These are phyloP conservation scores for Acropora tenuis DNA, from an alignment of 64 coral and sea anemone genomes.

Conservation along the genomic window DNA sequence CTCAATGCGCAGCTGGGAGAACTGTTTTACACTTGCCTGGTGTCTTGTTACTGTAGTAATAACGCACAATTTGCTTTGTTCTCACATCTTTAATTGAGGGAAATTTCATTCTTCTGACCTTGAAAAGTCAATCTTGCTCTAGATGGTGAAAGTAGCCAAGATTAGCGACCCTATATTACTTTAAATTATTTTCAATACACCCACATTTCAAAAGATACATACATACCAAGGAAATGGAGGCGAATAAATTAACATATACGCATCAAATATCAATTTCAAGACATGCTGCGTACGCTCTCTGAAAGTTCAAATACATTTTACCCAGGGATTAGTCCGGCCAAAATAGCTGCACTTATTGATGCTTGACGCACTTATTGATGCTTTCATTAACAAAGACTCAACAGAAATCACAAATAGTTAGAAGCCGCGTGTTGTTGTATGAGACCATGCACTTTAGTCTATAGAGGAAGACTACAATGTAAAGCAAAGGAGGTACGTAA, in stretches of 20 bases:
- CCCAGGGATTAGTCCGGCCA: too few species aligned
- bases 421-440: too few species aligned
- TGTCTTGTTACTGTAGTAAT: conserved; percentile 2
- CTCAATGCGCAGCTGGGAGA: background rate
- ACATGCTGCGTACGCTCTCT: background rate
- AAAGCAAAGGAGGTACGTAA: too few species aligned
- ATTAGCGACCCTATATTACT: background rate
- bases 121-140: background rate
- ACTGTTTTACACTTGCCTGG: conserved; percentile 17
- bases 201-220: background rate
- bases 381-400: too few species aligned
- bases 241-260: background rate
- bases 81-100: background rate
- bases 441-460: too few species aligned
- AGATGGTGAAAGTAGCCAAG: background rate
- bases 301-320: too few species aligned
- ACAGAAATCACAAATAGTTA: too few species aligned
- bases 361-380: too few species aligned
- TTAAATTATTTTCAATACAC: too few species aligned
- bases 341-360: too few species aligned
- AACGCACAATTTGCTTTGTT: background rate
- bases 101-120: background rate
- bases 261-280: background rate
- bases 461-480: too few species aligned
- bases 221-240: background rate